Evolutionary conservation across 2,888 invertebrate species (phyloP).

Genomic region (Limnephilus auricula): DNA sequence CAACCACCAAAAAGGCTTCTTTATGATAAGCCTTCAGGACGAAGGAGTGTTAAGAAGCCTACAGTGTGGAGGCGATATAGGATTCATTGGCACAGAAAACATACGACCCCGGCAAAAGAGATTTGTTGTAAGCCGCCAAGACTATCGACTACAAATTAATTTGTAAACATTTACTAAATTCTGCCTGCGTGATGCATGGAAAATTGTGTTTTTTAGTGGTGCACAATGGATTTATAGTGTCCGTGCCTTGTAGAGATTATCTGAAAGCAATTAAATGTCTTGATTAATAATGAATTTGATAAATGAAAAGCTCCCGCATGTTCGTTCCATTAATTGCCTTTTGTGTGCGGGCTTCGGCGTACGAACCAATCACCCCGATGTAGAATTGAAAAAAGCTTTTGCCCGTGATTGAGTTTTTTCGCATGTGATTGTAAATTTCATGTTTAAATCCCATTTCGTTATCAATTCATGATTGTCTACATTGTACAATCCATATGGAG

Average conservation of each 20-base stretch:
- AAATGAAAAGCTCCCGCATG: background rate
- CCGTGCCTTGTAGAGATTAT: background rate
- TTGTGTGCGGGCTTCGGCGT: background rate
- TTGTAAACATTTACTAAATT: too few species aligned
- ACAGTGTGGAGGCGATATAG: too few species aligned
- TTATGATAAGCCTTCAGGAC: too few species aligned
- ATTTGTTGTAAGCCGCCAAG: too few species aligned
- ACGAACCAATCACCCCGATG: background rate
- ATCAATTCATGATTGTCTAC: conserved; percentile 36
- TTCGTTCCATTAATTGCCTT: conserved; percentile 2
- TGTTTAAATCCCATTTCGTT: conserved; percentile 41
- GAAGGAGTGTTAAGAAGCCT: too few species aligned
- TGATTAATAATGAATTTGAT: conserved; percentile 14
- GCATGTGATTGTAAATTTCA: conserved; percentile 6
- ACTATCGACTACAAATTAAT: too few species aligned
- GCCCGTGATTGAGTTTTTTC: background rate
- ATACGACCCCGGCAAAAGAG: too few species aligned
- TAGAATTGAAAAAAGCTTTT: conserved; percentile 18
- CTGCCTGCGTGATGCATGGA: background rate
- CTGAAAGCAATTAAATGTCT: background rate
- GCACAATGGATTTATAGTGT: background rate
- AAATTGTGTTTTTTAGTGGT: background rate
- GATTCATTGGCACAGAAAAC: too few species aligned
- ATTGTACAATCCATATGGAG: background rate
- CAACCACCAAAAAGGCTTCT: too few species aligned